Evolutionary conservation across 1,140 invertebrate genomes (phyloP).

Genomic region (Cecropterus lyciades): DNA sequence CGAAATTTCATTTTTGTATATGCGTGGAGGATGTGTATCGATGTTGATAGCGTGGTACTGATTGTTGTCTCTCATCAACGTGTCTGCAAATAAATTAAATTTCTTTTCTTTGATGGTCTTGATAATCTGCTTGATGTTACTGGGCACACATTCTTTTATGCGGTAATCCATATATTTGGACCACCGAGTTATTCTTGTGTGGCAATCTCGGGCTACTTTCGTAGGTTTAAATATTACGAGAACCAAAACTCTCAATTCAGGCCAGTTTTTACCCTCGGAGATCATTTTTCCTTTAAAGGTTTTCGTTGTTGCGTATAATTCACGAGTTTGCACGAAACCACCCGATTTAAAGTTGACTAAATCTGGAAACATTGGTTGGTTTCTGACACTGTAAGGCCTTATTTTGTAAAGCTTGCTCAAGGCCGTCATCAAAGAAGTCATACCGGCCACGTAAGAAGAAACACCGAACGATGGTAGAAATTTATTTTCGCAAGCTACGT

Average conservation of each 20-base stretch:
- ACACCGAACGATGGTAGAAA: slow-evolving; percentile 1
- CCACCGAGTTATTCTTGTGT: not conserved
- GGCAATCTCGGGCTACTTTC: not conserved
- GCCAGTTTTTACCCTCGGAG: slow-evolving; percentile 15
- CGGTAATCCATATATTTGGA: not conserved
- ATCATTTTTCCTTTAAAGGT: slow-evolving; percentile 15
- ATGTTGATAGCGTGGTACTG: slow-evolving; percentile 6
- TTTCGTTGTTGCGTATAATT: not conserved
- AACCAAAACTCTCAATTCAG: slow-evolving; percentile 12
- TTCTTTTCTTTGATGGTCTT: slow-evolving; percentile 10
- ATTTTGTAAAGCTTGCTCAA: slow-evolving; percentile 20
- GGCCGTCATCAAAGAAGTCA: slow-evolving; percentile 7
- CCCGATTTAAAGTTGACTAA: not conserved
- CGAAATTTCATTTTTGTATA: slow-evolving; percentile 7
- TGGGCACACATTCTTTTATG: not conserved
- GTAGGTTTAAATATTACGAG: not conserved
- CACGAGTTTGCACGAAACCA: slow-evolving; percentile 1
- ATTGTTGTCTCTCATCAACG: slow-evolving; percentile 14
- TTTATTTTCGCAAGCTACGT: slow-evolving; percentile 20
- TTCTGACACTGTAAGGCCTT: not conserved
- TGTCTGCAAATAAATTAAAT: slow-evolving; percentile 11
- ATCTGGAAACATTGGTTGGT: slow-evolving; percentile 4
- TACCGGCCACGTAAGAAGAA: slow-evolving; percentile 10
- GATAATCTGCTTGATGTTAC: not conserved
- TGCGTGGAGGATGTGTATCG: not conserved